These are phyloP conservation scores for Helostoma temminkii DNA, from an alignment of 2,797 vertebrate species.

Conservation along the genomic window DNA sequence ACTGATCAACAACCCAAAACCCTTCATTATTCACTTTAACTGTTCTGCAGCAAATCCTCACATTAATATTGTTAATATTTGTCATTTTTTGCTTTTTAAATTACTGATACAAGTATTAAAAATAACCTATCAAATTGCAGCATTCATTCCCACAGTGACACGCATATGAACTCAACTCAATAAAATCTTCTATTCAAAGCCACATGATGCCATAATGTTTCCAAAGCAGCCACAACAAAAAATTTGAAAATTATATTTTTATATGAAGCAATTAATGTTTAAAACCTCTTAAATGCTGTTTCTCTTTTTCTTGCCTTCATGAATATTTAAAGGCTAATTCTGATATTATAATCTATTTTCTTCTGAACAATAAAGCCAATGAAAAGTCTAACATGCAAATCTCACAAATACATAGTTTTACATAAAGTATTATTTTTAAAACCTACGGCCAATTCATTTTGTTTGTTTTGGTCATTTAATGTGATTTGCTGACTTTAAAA, in stretches of 20 bases:
- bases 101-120: not conserved
- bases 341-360: not conserved
- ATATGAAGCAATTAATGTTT: not conserved
- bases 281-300: too few species aligned
- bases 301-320: too few species aligned
- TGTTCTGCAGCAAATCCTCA: not conserved
- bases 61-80: not conserved
- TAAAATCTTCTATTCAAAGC: not conserved
- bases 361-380: not conserved
- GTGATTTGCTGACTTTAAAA: not conserved
- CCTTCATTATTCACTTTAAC: not conserved
- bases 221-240: not conserved
- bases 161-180: not conserved
- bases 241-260: not conserved
- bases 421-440: too few species aligned
- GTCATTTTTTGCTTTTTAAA: not conserved
- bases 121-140: not conserved
- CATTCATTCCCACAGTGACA: not conserved
- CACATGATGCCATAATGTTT: not conserved
- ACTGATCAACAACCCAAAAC: too few species aligned
- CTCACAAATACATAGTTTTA: not conserved
- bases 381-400: not conserved
- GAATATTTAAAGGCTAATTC: not conserved
- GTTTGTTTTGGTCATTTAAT: not conserved
- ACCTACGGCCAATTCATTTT: too few species aligned